Evolutionary conservation across 1,140 invertebrate species (phyloP), one percentile per base, ranked within the genome.

Genomic region (Cydia splendana): DNA sequence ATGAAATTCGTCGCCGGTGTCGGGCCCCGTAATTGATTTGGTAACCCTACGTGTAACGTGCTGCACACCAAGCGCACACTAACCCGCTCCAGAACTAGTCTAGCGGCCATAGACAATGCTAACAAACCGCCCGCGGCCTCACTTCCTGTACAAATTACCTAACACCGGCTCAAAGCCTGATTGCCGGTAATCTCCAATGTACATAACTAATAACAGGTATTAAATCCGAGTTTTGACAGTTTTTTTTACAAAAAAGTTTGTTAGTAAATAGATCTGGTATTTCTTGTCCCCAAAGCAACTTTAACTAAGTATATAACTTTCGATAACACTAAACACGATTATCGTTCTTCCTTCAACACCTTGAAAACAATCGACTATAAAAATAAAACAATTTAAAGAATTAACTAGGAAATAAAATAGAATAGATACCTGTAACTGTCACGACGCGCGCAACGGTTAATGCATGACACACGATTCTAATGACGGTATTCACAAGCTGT

Each of bases 1-100:
- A 45, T 38, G 34, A 45, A n/a, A n/a, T n/a, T n/a, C n/a, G n/a
- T 18, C 42, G 9, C 45, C n/a, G 67, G 28, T 71, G 30, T 71
- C n/a, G 30, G 38, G 67, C 24, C 65, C 30, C 30, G 7, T 71
- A 71, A 71, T 71, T 71, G 67, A 71, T 71, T 71, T 42, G 67
- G 67, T 71, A 71, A 71, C 67, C 67, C 67, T 80, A 81, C 79
- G 79, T 81, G 82, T 82, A 86, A 84, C 53, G 82, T 81, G 79
- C 42, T 57, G 77, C 45, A 76, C 77, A 75, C 69, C 76, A 77
- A 71, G 76, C 53, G 77, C 69, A 73, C 79, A 79, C 80, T 67
- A 76, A 57, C 79, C 77, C 76, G 79, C 77, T 81, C 75, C 65
- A 53, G 53, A 75, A 82, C 69, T 76, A 73, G 74, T 34, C 76